phyloP scores from a whole-genome alignment of 2,797 vertebrate genomes.

The Lacerta agilis region DNA sequence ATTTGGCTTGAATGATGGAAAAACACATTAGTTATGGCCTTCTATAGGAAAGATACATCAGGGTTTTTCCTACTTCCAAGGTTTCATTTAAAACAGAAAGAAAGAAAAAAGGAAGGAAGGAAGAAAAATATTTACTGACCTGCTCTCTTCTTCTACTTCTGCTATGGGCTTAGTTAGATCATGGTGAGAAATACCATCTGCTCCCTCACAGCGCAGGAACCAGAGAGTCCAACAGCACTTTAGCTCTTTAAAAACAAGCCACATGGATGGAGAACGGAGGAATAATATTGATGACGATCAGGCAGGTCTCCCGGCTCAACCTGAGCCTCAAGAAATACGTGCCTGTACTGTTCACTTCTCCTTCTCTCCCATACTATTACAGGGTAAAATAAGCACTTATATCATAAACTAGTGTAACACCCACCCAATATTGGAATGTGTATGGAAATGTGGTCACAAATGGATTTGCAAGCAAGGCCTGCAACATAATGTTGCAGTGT shows the following conservation, averaged over 20 bases:
- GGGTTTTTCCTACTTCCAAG: conserved; percentile 35
- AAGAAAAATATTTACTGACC: neutral
- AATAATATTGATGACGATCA: conserved; percentile 48
- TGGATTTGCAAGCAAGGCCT: neutral
- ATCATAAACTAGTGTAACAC: neutral
- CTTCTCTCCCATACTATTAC: neutral
- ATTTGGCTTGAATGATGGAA: conserved; percentile 48
- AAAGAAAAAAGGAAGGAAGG: neutral
- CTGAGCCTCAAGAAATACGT: neutral
- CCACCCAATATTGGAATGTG: neutral
- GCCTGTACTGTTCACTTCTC: conserved; percentile 28
- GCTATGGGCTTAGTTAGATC: neutral
- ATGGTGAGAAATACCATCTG: conserved; percentile 28
- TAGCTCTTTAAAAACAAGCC: conserved; percentile 42
- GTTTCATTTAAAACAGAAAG: neutral
- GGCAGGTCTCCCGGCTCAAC: conserved; percentile 46
- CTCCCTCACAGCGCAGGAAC: conserved; percentile 22
- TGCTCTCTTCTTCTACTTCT: neutral
- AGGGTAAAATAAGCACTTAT: neutral
- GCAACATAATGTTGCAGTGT: neutral
- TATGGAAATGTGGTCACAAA: neutral
- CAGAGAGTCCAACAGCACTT: conserved; percentile 39
- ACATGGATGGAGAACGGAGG: conserved; percentile 22
- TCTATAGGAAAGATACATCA: conserved; percentile 32
- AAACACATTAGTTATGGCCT: conserved; percentile 35